These are phyloP conservation scores for Eristalinus sepulchralis DNA, from an alignment of 2,888 invertebrate species.

Conservation along the genomic window DNA sequence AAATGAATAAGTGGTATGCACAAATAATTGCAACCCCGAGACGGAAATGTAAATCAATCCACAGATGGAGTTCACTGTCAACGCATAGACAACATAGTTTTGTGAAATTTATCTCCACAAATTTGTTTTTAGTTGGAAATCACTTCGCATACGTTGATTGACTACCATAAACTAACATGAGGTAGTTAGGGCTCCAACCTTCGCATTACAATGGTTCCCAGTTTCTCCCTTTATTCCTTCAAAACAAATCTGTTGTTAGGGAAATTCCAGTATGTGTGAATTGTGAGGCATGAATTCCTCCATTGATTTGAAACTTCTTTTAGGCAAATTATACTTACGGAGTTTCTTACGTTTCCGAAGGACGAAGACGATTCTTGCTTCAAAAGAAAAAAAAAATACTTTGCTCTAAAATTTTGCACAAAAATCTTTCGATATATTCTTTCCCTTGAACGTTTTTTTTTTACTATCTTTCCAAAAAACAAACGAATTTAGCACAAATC, in stretches of 20 bases:
- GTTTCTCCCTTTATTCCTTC: not conserved
- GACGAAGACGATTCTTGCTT: not conserved
- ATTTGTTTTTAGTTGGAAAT: too few relatives aligned
- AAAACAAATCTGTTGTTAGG: slow-evolving; percentile 53
- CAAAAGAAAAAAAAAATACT: too few relatives aligned
- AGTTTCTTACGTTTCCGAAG: slow-evolving; percentile 8
- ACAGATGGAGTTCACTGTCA: too few relatives aligned
- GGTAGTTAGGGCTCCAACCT: not conserved
- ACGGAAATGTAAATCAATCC: too few relatives aligned
- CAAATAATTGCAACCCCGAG: too few relatives aligned
- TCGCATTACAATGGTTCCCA: not conserved
- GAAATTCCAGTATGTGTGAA: slow-evolving; percentile 47
- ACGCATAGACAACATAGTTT: too few relatives aligned
- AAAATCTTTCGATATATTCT: not conserved
- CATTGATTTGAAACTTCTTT: not conserved
- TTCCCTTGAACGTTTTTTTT: slow-evolving; percentile 23
- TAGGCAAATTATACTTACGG: not conserved
- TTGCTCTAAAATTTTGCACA: too few relatives aligned
- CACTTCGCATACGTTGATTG: too few relatives aligned
- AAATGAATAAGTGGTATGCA: too few relatives aligned
- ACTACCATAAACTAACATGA: not conserved
- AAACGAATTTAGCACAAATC: not conserved
- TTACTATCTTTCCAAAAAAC: not conserved
- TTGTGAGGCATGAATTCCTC: slow-evolving; percentile 27
- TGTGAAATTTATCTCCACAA: too few relatives aligned